Evolutionary conservation across 2,888 invertebrate genomes (phyloP).

Genomic region (Conchocele bisecta): DNA sequence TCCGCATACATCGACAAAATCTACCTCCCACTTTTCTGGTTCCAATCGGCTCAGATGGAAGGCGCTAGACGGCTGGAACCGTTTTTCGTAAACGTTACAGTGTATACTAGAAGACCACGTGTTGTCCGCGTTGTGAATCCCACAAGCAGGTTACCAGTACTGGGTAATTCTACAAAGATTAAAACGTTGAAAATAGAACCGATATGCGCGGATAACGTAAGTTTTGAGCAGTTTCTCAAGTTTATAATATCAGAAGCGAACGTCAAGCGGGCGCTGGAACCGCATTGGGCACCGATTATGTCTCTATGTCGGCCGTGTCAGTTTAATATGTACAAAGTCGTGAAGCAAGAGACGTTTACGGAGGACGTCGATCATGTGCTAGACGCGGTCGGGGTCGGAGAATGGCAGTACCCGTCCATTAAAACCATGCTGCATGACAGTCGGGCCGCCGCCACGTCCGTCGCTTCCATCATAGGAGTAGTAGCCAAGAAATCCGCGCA

Average conservation of each 20-base stretch:
- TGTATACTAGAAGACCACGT: constrained; percentile 20
- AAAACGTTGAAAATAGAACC: constrained; percentile 16
- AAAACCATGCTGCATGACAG: constrained; percentile 27
- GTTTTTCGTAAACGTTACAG: constrained; percentile 20
- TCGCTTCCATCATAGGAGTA: constrained; percentile 39
- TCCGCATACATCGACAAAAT: constrained; percentile 54
- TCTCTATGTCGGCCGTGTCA: constrained; percentile 46
- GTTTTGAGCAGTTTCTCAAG: constrained; percentile 47
- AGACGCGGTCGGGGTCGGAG: constrained; percentile 23
- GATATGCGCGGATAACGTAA: constrained; percentile 42
- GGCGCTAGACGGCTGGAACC: background rate
- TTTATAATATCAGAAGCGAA: constrained; percentile 39
- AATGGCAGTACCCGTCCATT: constrained; percentile 8
- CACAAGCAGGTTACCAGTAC: constrained; percentile 3
- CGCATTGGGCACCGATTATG: constrained; percentile 54
- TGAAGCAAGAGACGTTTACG: constrained; percentile 50
- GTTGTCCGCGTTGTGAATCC: constrained; percentile 10
- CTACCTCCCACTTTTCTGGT: constrained; percentile 52
- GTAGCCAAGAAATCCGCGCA: constrained; percentile 12
- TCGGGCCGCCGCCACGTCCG: constrained; percentile 28
- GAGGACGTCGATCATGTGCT: constrained; percentile 40
- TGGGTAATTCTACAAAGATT: constrained; percentile 22
- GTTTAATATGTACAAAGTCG: constrained; percentile 37
- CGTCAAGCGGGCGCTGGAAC: constrained; percentile 20
- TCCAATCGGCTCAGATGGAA: constrained; percentile 26